These are phyloP conservation scores for Terrapene triunguis DNA, from an alignment of 2,113 vertebrate genomes.

Conservation along the genomic window DNA sequence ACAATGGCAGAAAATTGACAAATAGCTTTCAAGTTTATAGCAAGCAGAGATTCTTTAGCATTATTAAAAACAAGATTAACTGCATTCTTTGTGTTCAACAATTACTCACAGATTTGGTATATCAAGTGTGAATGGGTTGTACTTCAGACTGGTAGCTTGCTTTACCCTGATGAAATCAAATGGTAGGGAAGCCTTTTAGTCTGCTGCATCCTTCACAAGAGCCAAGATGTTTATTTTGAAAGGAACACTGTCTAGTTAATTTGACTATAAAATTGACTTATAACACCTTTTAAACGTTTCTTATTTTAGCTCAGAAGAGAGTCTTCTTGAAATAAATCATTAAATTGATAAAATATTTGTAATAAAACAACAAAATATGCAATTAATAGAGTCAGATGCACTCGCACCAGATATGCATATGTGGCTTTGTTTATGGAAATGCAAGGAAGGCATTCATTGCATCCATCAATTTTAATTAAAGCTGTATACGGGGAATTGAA, in stretches of 20 bases:
- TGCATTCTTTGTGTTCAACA: neutral
- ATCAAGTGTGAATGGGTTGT: neutral
- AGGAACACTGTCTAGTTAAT: neutral
- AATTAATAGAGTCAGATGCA: neutral
- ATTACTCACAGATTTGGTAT: conserved; percentile 15
- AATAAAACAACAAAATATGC: neutral
- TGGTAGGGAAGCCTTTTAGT: neutral
- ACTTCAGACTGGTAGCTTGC: neutral
- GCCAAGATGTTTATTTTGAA: neutral
- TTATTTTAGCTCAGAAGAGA: conserved; percentile 20
- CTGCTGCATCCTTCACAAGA: neutral
- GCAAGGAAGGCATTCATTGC: neutral
- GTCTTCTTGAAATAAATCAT: neutral
- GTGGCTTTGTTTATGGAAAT: neutral
- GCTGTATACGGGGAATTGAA: neutral
- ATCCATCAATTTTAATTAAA: neutral
- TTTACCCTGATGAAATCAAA: neutral
- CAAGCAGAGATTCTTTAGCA: conserved; percentile 20
- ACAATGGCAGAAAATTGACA: conserved; percentile 13
- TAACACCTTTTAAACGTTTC: neutral
- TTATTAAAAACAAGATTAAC: conserved; percentile 22
- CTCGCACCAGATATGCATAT: neutral
- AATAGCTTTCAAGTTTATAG: conserved; percentile 24
- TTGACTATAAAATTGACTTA: neutral
- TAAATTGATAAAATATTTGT: neutral